A percentile compares a stretch with the other conserved stretches of the same genome.
These are phyloP conservation scores for Troides helena DNA, from an alignment of 2,888 invertebrate species.

Conservation along the genomic window DNA sequence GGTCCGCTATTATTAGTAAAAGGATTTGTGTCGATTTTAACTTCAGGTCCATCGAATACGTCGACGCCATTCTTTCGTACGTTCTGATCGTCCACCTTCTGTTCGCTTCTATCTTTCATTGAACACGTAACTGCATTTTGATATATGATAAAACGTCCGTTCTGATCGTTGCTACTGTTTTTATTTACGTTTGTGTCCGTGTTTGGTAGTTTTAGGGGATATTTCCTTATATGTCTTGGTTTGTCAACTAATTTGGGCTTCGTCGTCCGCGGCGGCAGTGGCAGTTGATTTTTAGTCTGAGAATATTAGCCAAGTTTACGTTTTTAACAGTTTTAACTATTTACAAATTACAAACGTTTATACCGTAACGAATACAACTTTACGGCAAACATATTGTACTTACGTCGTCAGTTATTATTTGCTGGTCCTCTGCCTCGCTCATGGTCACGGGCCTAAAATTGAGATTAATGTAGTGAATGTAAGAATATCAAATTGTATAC, in stretches of 20 bases:
- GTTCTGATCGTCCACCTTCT: constrained; percentile 16
- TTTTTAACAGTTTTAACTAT: neutral
- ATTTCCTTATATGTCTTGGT: constrained; percentile 62
- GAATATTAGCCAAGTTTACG: constrained; percentile 25
- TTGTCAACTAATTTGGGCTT: constrained; percentile 65
- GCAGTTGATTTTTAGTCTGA: constrained; percentile 55
- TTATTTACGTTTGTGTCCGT: neutral
- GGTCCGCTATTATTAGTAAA: constrained; percentile 43
- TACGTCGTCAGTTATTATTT: neutral
- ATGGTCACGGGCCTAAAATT: neutral
- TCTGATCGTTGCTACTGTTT: constrained; percentile 3
- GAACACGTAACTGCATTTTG: constrained; percentile 53
- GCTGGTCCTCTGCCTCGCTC: neutral
- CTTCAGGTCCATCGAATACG: constrained; percentile 48
- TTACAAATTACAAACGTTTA: too few relatives aligned
- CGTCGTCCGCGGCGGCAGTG: constrained; percentile 59
- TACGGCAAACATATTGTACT: neutral
- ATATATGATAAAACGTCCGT: constrained; percentile 48
- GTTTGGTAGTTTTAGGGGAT: constrained; percentile 54
- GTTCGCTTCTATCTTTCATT: constrained; percentile 29
- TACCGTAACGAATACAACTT: too few relatives aligned
- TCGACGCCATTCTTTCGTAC: constrained; percentile 40
- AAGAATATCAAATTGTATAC: too few relatives aligned
- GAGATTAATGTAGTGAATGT: neutral
- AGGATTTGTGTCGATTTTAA: constrained; percentile 52